These are phyloP conservation scores for Halcyon malimbica DNA, from an alignment of 2,113 vertebrate genomes.

Conservation along the genomic window DNA sequence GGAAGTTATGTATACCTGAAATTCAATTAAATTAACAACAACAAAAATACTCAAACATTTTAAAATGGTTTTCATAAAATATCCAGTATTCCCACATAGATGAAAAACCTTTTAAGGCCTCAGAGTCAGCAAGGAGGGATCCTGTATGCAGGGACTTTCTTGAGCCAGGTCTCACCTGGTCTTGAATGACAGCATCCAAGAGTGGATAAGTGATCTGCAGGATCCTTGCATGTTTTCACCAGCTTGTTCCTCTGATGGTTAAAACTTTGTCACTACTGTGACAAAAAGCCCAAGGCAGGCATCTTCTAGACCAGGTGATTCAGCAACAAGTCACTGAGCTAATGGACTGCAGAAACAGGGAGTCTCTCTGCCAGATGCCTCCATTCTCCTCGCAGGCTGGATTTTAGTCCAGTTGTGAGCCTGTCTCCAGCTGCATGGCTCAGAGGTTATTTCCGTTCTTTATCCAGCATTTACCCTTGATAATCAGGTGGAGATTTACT, in stretches of 20 bases:
- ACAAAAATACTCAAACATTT: not conserved
- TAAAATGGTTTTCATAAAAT: not conserved
- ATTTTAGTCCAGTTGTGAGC: not conserved
- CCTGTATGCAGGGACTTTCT: not conserved
- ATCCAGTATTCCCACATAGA: fast-evolving
- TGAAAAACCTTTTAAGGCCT: not conserved
- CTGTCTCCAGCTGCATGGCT: not conserved
- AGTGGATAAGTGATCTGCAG: not conserved
- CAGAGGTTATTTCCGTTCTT: not conserved
- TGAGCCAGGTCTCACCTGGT: fast-evolving
- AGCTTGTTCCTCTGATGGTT: not conserved
- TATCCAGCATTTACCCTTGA: not conserved
- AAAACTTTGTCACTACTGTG: not conserved
- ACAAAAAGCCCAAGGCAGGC: not conserved
- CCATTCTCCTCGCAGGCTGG: not conserved
- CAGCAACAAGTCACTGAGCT: not conserved
- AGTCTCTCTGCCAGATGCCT: not conserved
- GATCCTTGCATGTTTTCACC: not conserved
- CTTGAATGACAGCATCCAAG: fast-evolving
- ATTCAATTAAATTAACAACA: not conserved
- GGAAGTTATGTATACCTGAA: not conserved
- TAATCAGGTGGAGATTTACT: not conserved
- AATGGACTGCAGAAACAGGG: not conserved
- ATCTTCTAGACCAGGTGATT: not conserved
- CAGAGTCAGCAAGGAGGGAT: not conserved